Evolutionary conservation across 2,113 vertebrate genomes (phyloP).

Genomic region (Myanophis thanlyinensis): DNA sequence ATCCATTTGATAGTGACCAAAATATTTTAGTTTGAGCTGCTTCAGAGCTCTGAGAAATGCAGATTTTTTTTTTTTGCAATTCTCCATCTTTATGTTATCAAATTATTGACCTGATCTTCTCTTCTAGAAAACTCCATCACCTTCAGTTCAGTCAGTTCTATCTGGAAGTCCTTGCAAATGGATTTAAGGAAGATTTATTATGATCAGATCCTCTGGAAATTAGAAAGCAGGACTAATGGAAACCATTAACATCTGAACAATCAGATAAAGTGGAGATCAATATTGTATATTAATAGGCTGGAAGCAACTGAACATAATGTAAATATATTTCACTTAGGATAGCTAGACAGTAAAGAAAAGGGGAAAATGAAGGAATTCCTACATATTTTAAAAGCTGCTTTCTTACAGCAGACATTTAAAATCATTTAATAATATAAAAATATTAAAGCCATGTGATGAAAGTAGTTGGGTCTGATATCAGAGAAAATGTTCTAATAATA

Average conservation of each 20-base stretch:
- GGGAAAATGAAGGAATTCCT: constrained; percentile 26
- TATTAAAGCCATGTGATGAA: constrained; percentile 5
- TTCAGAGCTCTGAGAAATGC: background rate
- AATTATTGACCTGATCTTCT: constrained; percentile 11
- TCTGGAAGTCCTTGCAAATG: constrained; percentile 42
- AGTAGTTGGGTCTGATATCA: constrained; percentile 6
- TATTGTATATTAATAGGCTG: constrained; percentile 64
- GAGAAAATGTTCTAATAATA: constrained; percentile 17
- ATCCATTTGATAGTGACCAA: background rate
- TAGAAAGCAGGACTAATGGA: constrained; percentile 74
- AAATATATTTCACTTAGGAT: constrained; percentile 49
- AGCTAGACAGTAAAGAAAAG: background rate
- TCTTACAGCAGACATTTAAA: background rate
- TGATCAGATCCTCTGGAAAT: constrained; percentile 59
- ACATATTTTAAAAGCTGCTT: background rate
- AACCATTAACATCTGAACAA: constrained; percentile 69
- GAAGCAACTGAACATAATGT: constrained; percentile 60
- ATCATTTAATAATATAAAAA: constrained; percentile 48
- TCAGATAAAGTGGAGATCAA: constrained; percentile 70
- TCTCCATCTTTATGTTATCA: background rate
- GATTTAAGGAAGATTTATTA: constrained; percentile 67
- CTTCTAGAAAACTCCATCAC: constrained; percentile 40
- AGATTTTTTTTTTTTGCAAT: background rate
- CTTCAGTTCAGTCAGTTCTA: constrained; percentile 39
- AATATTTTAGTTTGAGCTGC: background rate